A percentile compares a stretch with the other conserved stretches of the same genome.
Evolutionary conservation across 2,113 vertebrate species (phyloP).

Genomic region (Cichladusa arquata): DNA sequence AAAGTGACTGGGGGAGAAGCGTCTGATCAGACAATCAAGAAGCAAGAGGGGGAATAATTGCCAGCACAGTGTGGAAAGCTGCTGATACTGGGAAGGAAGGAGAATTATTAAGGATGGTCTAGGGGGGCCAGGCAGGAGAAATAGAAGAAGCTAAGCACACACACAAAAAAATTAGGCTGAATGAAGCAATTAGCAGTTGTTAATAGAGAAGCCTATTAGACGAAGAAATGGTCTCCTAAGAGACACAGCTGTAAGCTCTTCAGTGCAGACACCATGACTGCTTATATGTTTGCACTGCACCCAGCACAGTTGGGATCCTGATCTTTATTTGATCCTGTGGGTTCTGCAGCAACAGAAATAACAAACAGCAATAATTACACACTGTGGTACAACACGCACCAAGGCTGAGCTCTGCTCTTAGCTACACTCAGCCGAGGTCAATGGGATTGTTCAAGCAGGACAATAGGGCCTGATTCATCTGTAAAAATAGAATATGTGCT

Average conservation of each 20-base stretch:
- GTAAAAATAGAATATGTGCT: not conserved
- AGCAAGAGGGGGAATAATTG: not conserved
- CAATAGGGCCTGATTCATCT: not conserved
- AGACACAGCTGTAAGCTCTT: conserved; percentile 30
- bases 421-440: not conserved
- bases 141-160: not conserved
- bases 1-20: not conserved
- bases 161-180: not conserved
- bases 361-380: conserved; percentile 16
- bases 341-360: conserved; percentile 21
- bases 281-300: conserved; percentile 6
- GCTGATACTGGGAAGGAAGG: not conserved
- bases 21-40: not conserved
- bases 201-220: conserved; percentile 43
- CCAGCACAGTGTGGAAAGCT: not conserved
- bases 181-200: conserved; percentile 39
- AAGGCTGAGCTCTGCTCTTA: not conserved
- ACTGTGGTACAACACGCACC: fast-evolving
- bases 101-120: not conserved
- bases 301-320: conserved; percentile 6
- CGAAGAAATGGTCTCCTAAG: not conserved
- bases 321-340: conserved; percentile 44
- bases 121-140: not conserved
- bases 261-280: conserved; percentile 43
- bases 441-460: not conserved